phyloP scores from a whole-genome alignment of 2,113 vertebrate genomes.

The Heterotis niloticus region DNA sequence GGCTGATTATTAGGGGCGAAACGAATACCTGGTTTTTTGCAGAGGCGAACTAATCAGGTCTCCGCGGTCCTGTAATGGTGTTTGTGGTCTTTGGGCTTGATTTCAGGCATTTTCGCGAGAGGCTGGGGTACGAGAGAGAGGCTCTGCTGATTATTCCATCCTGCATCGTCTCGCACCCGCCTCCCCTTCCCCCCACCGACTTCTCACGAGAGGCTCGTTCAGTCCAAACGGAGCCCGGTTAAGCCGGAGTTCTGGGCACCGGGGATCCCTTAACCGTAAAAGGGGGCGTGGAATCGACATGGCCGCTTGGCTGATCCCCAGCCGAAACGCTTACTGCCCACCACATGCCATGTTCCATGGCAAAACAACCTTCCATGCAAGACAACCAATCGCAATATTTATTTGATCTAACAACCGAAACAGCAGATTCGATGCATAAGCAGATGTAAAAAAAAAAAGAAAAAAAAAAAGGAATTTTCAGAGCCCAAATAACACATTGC shows the following conservation, averaged over 20 bases:
- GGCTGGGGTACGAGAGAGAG: conserved; percentile 1
- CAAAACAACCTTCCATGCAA: too few relatives aligned
- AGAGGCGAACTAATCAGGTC: conserved; percentile 11
- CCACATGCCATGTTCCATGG: too few relatives aligned
- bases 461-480: too few relatives aligned
- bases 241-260: conserved; percentile 6
- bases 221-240: conserved; percentile 16
- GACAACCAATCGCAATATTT: too few relatives aligned
- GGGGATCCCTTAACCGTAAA: conserved; percentile 17
- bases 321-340: background rate
- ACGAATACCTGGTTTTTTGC: background rate
- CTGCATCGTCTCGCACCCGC: background rate
- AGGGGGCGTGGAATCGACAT: conserved; percentile 11
- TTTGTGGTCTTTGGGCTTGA: conserved; percentile 17
- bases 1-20: conserved; percentile 11
- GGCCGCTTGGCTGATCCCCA: background rate
- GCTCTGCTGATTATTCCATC: too few relatives aligned
- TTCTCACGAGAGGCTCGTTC: background rate
- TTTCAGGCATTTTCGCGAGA: conserved; percentile 1
- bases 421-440: too few relatives aligned
- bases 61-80: conserved; percentile 2
- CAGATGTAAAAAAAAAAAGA: too few relatives aligned
- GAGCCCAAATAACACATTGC: too few relatives aligned
- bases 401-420: too few relatives aligned
- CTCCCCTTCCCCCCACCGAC: background rate